Percentiles rank a stretch among this genome's conserved stretches.
Evolutionary conservation across 2,113 vertebrate genomes (phyloP).

Genomic region (Apteryx owenii): DNA sequence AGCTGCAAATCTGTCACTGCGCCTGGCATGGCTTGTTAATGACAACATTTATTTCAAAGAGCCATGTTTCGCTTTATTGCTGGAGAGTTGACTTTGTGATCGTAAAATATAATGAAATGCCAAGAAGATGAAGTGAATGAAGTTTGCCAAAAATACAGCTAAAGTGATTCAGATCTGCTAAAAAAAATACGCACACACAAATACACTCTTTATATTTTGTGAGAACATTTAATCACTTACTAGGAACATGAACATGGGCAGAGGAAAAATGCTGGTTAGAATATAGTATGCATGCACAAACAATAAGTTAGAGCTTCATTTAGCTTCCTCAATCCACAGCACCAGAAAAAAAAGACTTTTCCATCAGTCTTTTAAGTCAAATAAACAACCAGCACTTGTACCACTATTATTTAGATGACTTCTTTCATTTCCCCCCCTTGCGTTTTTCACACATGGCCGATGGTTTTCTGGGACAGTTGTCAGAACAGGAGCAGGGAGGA

Average conservation of each 20-base stretch:
- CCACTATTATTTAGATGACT: not conserved
- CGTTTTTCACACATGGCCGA: not conserved
- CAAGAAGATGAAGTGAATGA: conserved; percentile 84
- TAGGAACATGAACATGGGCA: not conserved
- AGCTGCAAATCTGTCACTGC: conserved; percentile 85
- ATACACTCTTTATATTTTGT: conserved; percentile 9
- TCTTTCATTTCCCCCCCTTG: not conserved
- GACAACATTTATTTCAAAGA: conserved; percentile 87
- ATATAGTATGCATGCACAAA: not conserved
- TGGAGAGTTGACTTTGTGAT: conserved; percentile 83
- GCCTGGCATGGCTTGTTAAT: conserved; percentile 84
- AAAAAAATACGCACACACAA: conserved; percentile 27
- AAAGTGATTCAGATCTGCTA: conserved; percentile 76
- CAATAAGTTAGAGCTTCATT: not conserved
- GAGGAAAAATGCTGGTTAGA: not conserved
- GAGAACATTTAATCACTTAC: conserved; percentile 51
- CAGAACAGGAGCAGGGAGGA: not conserved
- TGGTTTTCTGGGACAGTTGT: not conserved
- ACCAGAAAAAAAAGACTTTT: not conserved
- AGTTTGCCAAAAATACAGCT: conserved; percentile 80
- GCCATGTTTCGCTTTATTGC: conserved; percentile 81
- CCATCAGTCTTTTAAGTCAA: not conserved
- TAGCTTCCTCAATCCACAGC: not conserved
- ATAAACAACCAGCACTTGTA: not conserved
- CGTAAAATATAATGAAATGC: conserved; percentile 85